phyloP scores from a whole-genome alignment of 2,797 vertebrate genomes.

The Silurus aristotelis region DNA sequence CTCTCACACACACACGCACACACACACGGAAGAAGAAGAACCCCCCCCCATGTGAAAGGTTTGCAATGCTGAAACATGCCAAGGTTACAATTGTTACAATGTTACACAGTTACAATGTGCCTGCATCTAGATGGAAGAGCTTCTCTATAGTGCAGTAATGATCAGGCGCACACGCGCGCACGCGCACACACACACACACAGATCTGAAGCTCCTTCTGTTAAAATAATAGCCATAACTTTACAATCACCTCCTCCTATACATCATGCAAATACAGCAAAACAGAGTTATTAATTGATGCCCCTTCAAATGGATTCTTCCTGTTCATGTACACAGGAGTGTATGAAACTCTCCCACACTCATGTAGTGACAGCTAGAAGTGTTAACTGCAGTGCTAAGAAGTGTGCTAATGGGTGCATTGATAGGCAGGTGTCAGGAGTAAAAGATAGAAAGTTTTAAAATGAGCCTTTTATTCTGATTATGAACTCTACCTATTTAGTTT shows the following conservation, averaged over 20 bases:
- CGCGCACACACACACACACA: constrained; percentile 10
- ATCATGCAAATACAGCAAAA: neutral
- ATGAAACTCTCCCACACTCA: neutral
- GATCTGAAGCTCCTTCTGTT: neutral
- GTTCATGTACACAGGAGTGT: neutral
- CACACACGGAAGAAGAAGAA: constrained; percentile 3
- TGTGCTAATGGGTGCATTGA: neutral
- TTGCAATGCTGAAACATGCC: constrained; percentile 34
- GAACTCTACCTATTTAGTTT: neutral
- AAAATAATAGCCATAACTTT: neutral
- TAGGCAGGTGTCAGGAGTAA: neutral
- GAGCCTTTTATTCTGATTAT: neutral
- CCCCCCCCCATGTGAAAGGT: constrained; percentile 1
- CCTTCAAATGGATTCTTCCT: neutral
- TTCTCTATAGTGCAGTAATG: neutral
- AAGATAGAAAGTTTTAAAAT: neutral
- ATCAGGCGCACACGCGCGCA: neutral
- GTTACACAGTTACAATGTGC: constrained; percentile 22
- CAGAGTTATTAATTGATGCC: neutral
- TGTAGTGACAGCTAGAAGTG: neutral
- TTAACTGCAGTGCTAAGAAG: neutral
- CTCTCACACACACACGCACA: too few relatives aligned
- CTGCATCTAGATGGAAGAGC: constrained; percentile 25
- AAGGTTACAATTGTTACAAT: neutral
- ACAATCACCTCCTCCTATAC: neutral